Percentiles rank a stretch among this genome's conserved stretches.
These are phyloP conservation scores for Drosophila mercatorum DNA, from an alignment of 2,888 invertebrate genomes.

Conservation along the genomic window DNA sequence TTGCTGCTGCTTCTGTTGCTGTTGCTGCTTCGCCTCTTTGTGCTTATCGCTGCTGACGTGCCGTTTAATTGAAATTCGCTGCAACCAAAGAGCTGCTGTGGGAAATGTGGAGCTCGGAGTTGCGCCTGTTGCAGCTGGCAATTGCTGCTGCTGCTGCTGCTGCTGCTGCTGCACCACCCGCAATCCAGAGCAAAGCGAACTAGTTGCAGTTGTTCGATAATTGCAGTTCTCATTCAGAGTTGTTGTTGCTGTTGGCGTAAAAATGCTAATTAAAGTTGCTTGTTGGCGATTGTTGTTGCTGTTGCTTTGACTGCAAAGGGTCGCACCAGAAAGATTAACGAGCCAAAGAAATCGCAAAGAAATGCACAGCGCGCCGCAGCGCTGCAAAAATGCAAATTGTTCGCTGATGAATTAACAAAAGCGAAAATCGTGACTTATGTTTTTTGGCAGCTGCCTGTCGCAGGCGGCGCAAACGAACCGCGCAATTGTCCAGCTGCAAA, in stretches of 20 bases:
- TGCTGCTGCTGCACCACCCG: slow-evolving; percentile 62
- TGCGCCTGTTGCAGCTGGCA: slow-evolving; percentile 48
- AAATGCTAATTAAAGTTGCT: slow-evolving; percentile 79
- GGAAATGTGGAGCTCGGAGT: slow-evolving; percentile 43
- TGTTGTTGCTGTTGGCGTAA: slow-evolving; percentile 62
- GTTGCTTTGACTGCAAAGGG: slow-evolving; percentile 49
- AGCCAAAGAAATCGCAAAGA: slow-evolving; percentile 76
- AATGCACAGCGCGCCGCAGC: slow-evolving; percentile 60
- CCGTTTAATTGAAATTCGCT: slow-evolving; percentile 78
- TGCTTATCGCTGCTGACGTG: slow-evolving; percentile 68
- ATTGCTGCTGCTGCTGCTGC: slow-evolving; percentile 51
- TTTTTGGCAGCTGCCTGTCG: slow-evolving; percentile 79
- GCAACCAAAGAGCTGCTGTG: slow-evolving; percentile 41
- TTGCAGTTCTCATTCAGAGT: slow-evolving; percentile 50
- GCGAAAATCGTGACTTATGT: slow-evolving; percentile 82
- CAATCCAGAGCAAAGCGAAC: slow-evolving; percentile 49
- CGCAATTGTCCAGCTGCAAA: slow-evolving; percentile 56
- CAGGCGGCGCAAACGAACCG: slow-evolving; percentile 47
- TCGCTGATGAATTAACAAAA: slow-evolving; percentile 82
- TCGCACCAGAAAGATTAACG: slow-evolving; percentile 74
- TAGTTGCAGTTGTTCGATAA: slow-evolving; percentile 59
- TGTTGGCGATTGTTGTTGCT: slow-evolving; percentile 54
- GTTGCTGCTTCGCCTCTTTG: slow-evolving; percentile 28
- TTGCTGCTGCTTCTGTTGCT: slow-evolving; percentile 36
- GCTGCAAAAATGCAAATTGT: slow-evolving; percentile 77